A percentile compares a stretch with the other conserved stretches of the same genome.
These are phyloP conservation scores for Artemia sp. DNA, from an alignment of 2,888 invertebrate genomes.

Conservation along the genomic window DNA sequence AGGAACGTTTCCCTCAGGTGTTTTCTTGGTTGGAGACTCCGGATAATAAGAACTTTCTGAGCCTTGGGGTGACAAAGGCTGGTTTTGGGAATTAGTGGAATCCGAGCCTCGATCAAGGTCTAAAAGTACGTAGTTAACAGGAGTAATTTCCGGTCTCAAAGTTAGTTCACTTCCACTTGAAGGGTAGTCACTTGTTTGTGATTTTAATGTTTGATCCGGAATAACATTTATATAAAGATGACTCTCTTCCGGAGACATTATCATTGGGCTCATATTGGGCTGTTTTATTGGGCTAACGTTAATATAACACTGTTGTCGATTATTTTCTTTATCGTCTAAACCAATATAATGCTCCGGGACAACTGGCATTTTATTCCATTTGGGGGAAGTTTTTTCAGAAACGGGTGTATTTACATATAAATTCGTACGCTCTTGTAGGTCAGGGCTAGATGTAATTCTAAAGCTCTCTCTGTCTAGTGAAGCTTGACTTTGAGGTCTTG, in stretches of 20 bases:
- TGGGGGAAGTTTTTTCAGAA: background rate
- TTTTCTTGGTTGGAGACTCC: slow-evolving; percentile 16
- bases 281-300: slow-evolving; percentile 1
- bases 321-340: background rate
- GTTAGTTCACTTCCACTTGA: background rate
- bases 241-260: slow-evolving; percentile 14
- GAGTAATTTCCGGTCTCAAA: slow-evolving; percentile 32
- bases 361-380: slow-evolving; percentile 5
- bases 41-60: slow-evolving; percentile 27
- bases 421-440: slow-evolving; percentile 11
- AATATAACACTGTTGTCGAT: background rate
- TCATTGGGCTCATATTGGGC: background rate
- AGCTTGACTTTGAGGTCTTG: background rate
- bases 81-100: slow-evolving; percentile 25
- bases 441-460: background rate
- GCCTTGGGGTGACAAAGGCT: slow-evolving; percentile 26
- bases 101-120: slow-evolving; percentile 44
- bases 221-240: slow-evolving; percentile 35
- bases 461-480: slow-evolving; percentile 11
- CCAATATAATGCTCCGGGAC: background rate
- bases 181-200: background rate
- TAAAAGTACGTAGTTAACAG: slow-evolving; percentile 59
- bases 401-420: slow-evolving; percentile 12
- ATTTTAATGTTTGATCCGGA: slow-evolving; percentile 29
- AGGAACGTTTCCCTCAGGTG: slow-evolving; percentile 21